Percentiles rank a stretch among this genome's conserved stretches.
These are phyloP conservation scores for Cryptotis parvus DNA, from an alignment of 2,113 vertebrate species.

Conservation along the genomic window DNA sequence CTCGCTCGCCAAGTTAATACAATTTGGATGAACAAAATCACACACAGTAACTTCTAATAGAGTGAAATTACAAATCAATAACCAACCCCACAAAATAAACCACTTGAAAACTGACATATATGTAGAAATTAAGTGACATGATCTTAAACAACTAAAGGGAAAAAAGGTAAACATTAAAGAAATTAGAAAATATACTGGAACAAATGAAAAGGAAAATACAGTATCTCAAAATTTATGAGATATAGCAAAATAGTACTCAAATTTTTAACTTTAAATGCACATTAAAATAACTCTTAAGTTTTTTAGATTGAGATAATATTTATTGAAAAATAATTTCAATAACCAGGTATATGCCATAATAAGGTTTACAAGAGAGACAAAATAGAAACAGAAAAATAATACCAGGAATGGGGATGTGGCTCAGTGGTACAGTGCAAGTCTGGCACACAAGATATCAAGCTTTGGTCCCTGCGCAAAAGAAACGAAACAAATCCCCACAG, in stretches of 20 bases:
- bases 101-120: neutral
- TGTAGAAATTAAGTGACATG: neutral
- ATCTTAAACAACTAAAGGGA: neutral
- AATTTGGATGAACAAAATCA: neutral
- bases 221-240: neutral
- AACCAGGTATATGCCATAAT: neutral
- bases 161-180: neutral
- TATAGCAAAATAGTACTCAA: neutral
- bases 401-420: neutral
- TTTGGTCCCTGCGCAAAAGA: too few species aligned
- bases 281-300: neutral
- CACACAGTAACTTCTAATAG: slow-evolving; percentile 12
- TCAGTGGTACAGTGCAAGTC: too few species aligned
- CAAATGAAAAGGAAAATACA: slow-evolving; percentile 27
- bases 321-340: neutral
- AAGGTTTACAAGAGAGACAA: neutral
- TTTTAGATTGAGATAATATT: too few species aligned
- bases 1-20: neutral
- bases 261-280: neutral
- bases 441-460: too few species aligned
- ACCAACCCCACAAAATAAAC: neutral
- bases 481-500: too few species aligned
- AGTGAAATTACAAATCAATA: slow-evolving; percentile 30
- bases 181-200: slow-evolving; percentile 1
- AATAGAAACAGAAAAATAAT: neutral